These are phyloP conservation scores for Chelonia mydas DNA, from an alignment of 2,797 vertebrate genomes.

Conservation along the genomic window DNA sequence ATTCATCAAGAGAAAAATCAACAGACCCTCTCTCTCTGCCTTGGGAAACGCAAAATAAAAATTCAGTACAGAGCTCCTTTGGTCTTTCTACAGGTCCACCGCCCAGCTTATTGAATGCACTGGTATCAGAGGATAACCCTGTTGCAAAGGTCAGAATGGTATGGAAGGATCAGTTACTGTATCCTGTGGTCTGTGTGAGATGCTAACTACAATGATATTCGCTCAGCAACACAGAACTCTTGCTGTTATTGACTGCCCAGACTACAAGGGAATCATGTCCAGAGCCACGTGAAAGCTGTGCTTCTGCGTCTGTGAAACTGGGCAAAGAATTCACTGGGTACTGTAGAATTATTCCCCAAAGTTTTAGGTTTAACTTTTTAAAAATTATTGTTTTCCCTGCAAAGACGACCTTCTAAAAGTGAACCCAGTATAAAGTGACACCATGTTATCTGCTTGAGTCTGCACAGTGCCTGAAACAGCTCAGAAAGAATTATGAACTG, in stretches of 20 bases:
- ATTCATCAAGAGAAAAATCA: not conserved
- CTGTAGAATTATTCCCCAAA: not conserved
- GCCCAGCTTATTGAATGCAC: not conserved
- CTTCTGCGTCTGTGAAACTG: not conserved
- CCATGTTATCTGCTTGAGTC: not conserved
- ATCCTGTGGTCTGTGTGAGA: not conserved
- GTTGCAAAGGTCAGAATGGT: not conserved
- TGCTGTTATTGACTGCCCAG: not conserved
- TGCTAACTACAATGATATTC: not conserved
- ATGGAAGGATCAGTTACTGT: not conserved
- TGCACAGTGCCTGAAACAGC: not conserved
- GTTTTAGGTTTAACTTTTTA: not conserved
- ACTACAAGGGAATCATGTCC: not conserved
- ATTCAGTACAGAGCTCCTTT: not conserved
- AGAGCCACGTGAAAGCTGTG: not conserved
- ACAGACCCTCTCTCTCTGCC: not conserved
- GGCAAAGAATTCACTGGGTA: not conserved
- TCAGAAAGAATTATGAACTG: not conserved
- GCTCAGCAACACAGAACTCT: not conserved
- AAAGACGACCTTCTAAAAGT: rapidly evolving
- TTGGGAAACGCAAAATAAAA: conserved; percentile 8
- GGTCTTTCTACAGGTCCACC: not conserved
- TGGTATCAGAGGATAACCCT: rapidly evolving
- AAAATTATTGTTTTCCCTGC: not conserved
- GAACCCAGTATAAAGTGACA: not conserved